These are phyloP conservation scores for Gymnocephalus cernua DNA, from an alignment of 2,113 vertebrate species.

Conservation along the genomic window DNA sequence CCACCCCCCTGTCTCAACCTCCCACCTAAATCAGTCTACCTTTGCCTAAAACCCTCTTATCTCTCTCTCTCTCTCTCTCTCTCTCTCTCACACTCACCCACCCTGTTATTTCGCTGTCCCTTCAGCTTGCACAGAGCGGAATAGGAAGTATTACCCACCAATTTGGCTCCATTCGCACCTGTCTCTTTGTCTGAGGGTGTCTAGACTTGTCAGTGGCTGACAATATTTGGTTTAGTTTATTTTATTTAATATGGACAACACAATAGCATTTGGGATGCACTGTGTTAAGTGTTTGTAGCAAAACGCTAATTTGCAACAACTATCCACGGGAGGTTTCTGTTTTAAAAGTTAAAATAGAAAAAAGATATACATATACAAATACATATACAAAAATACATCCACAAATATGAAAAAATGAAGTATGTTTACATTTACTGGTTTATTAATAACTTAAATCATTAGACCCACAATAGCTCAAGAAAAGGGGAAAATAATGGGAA, in stretches of 20 bases:
- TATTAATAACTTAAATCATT: background rate
- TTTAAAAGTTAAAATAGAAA: too few relatives aligned
- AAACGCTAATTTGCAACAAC: too few relatives aligned
- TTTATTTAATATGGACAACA: too few relatives aligned
- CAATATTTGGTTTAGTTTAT: background rate
- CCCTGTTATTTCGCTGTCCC: slow-evolving; percentile 65
- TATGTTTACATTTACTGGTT: background rate
- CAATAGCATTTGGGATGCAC: too few relatives aligned
- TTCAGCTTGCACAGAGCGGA: slow-evolving; percentile 40
- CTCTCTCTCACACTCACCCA: slow-evolving; percentile 48
- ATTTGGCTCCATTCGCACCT: slow-evolving; percentile 69
- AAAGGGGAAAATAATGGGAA: background rate
- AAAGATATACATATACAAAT: too few relatives aligned
- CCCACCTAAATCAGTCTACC: slow-evolving; percentile 70
- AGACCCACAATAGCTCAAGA: background rate
- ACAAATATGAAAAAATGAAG: background rate
- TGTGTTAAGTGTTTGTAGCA: too few relatives aligned
- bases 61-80: slow-evolving; percentile 44
- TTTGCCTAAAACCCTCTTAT: slow-evolving; percentile 71
- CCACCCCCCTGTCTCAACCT: slow-evolving; percentile 56
- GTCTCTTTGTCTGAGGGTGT: slow-evolving; percentile 43
- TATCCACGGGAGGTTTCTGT: too few relatives aligned
- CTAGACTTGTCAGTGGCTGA: slow-evolving; percentile 19
- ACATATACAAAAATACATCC: too few relatives aligned
- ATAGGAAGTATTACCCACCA: slow-evolving; percentile 66